Percentiles rank a stretch among this genome's conserved stretches.
phyloP scores from a whole-genome alignment of 2,888 invertebrate species.

The Asteroscopus sphinx region DNA sequence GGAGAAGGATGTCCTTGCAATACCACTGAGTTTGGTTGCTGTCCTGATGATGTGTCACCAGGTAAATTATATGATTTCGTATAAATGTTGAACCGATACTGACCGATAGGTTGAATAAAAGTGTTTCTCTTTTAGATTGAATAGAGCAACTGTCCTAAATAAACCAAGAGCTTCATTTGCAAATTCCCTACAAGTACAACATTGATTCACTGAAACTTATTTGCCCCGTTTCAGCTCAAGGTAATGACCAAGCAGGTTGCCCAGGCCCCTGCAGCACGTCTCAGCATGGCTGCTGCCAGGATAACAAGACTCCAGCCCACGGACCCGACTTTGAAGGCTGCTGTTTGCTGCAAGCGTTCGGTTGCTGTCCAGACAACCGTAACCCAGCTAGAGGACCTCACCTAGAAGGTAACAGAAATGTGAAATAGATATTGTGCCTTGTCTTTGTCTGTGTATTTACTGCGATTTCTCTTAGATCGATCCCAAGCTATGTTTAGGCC shows the following conservation, averaged over 20 bases:
- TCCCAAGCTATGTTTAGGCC: too few species aligned
- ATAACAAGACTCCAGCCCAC: conserved; percentile 95
- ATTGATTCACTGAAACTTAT: background rate
- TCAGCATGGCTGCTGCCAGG: conserved; percentile 96
- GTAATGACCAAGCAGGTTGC: conserved; percentile 94
- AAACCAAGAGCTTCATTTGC: background rate
- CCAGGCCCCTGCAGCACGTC: conserved; percentile 91
- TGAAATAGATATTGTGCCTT: too few species aligned
- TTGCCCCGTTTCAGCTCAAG: conserved; percentile 86
- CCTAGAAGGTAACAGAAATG: conserved; percentile 90
- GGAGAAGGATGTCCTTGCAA: conserved; percentile 92
- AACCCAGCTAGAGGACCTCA: conserved; percentile 94
- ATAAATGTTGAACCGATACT: too few species aligned
- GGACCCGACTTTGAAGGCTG: conserved; percentile 96
- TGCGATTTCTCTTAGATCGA: too few species aligned
- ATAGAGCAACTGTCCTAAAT: background rate
- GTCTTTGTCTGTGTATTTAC: too few species aligned
- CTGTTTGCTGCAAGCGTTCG: conserved; percentile 92
- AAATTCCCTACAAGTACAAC: background rate
- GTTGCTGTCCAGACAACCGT: conserved; percentile 98
- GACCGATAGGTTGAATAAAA: too few species aligned
- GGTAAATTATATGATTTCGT: conserved; percentile 77
- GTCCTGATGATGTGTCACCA: conserved; percentile 92
- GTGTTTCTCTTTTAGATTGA: background rate
- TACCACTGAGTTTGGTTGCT: conserved; percentile 92